phyloP scores from a whole-genome alignment of 2,888 invertebrate species.

The Protonemura montana region DNA sequence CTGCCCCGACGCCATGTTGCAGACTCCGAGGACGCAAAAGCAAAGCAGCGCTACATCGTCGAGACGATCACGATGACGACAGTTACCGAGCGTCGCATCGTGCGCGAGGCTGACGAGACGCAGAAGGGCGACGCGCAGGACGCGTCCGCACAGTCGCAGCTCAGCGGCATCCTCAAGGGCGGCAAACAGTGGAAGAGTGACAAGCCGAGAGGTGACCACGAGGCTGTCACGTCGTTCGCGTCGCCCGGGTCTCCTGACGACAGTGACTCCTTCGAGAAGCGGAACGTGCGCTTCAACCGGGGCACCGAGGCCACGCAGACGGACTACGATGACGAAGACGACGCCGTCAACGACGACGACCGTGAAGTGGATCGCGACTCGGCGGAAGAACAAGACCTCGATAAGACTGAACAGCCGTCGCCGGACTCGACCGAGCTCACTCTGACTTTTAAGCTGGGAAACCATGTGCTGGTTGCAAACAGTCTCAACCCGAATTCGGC shows the following conservation, averaged over 20 bases:
- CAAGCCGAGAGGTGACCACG: conserved; percentile 61
- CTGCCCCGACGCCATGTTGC: neutral
- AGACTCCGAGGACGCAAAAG: conserved; percentile 15
- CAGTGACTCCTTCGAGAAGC: conserved; percentile 64
- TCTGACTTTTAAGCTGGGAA: conserved; percentile 66
- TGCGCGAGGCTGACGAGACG: conserved; percentile 61
- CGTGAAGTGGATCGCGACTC: conserved; percentile 54
- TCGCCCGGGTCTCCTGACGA: conserved; percentile 58
- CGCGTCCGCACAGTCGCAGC: conserved; percentile 36
- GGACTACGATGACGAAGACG: conserved; percentile 49
- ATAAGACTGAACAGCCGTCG: conserved; percentile 50
- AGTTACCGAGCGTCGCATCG: conserved; percentile 70
- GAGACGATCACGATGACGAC: conserved; percentile 75
- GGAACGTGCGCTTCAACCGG: conserved; percentile 74
- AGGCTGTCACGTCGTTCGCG: conserved; percentile 58
- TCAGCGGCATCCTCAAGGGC: conserved; percentile 78
- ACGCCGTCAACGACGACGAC: conserved; percentile 58
- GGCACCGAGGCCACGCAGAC: conserved; percentile 52
- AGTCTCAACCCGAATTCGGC: conserved; percentile 78
- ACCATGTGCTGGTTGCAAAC: conserved; percentile 64
- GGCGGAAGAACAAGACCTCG: conserved; percentile 57
- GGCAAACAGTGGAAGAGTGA: conserved; percentile 77
- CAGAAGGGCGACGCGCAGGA: conserved; percentile 43
- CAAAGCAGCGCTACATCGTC: conserved; percentile 66
- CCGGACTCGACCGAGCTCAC: conserved; percentile 60